phyloP scores from a whole-genome alignment of 2,797 vertebrate genomes.

The Lagodon rhomboides region DNA sequence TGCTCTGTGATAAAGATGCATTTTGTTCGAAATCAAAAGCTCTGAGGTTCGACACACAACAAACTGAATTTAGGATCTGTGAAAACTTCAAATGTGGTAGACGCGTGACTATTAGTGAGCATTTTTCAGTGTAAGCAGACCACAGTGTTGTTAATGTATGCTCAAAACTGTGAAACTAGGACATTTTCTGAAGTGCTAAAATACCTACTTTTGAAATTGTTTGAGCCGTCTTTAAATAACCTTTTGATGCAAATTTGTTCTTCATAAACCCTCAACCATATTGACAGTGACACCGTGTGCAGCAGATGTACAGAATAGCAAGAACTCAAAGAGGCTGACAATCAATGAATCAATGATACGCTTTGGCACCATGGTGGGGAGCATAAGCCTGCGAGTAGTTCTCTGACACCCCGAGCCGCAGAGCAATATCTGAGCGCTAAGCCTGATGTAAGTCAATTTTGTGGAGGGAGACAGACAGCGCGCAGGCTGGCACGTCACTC shows the following conservation, averaged over 20 bases:
- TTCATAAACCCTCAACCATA: constrained; percentile 1
- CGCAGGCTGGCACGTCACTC: constrained; percentile 46
- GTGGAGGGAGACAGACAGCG: constrained; percentile 42
- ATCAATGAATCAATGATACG: constrained; percentile 58
- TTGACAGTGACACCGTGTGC: not conserved
- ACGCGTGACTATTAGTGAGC: no score
- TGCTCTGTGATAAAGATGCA: no score
- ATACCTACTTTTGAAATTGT: not conserved
- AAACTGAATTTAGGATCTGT: constrained; percentile 5
- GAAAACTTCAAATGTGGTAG: not conserved
- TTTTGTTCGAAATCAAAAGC: not conserved
- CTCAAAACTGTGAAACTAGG: not conserved
- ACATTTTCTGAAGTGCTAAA: not conserved
- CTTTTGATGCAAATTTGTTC: not conserved
- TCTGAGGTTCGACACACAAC: not conserved
- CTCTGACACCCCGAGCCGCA: constrained; percentile 56
- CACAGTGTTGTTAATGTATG: not conserved
- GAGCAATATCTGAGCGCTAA: constrained; percentile 61
- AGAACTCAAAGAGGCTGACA: constrained; percentile 14
- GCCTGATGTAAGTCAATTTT: constrained; percentile 51
- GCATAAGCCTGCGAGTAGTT: constrained; percentile 41
- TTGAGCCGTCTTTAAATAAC: not conserved
- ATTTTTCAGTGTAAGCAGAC: not conserved
- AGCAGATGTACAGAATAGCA: constrained; percentile 13
- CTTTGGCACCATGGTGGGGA: constrained; percentile 32